These are phyloP conservation scores for Rhinoptilus africanus DNA, from an alignment of 2,113 vertebrate species.

Conservation along the genomic window DNA sequence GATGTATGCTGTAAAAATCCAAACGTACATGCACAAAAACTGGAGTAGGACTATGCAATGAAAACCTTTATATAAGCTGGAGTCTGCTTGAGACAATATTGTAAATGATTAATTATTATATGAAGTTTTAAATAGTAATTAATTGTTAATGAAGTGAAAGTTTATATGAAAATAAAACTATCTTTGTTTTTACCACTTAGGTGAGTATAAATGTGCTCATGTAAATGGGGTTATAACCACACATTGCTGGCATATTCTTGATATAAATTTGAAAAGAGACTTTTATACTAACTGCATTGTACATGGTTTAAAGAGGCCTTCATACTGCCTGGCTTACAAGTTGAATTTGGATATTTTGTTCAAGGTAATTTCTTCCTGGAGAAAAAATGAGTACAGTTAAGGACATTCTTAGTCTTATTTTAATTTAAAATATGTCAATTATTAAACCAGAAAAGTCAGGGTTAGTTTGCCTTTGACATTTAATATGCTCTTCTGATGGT, in stretches of 20 bases:
- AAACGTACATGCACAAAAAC: background rate
- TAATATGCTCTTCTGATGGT: background rate
- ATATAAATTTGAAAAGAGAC: background rate
- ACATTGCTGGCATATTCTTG: background rate
- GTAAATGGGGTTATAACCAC: background rate
- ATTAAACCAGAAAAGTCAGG: background rate
- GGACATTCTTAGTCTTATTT: background rate
- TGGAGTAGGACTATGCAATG: background rate
- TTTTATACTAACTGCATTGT: background rate
- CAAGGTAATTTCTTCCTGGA: background rate
- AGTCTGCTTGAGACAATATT: background rate
- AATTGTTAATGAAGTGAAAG: background rate
- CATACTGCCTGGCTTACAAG: background rate
- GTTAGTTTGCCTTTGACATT: background rate
- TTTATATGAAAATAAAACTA: background rate
- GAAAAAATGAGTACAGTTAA: background rate
- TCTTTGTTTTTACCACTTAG: background rate
- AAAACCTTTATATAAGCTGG: background rate
- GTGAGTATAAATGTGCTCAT: background rate
- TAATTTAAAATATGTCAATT: background rate
- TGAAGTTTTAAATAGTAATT: background rate
- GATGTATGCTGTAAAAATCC: background rate
- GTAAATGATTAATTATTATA: background rate
- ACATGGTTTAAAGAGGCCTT: background rate
- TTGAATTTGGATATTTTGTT: background rate